phyloP scores from a whole-genome alignment of 1,140 invertebrate genomes.

The Tribolium castaneum region DNA sequence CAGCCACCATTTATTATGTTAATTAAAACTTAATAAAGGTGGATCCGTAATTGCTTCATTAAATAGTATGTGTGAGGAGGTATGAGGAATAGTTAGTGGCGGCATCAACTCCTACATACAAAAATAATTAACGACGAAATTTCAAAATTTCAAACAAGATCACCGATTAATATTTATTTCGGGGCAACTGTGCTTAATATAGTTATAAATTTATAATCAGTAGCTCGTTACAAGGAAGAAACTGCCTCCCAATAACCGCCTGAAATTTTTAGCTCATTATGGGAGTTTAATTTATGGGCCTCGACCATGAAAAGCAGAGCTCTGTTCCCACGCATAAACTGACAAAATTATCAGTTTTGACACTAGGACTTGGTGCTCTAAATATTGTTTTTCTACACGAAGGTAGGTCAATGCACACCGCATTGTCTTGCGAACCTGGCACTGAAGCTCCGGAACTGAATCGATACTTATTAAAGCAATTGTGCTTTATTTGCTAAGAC shows the following conservation, averaged over 20 bases:
- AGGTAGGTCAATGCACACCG: slow-evolving; percentile 10
- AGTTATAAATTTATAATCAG: slow-evolving; percentile 34
- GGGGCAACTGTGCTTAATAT: slow-evolving; percentile 18
- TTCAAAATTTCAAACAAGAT: slow-evolving; percentile 7
- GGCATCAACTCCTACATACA: slow-evolving; percentile 7
- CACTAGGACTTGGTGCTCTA: neutral
- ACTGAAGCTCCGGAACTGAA: slow-evolving; percentile 14
- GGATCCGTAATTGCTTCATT: slow-evolving; percentile 30
- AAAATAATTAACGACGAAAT: slow-evolving; percentile 24
- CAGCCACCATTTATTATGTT: slow-evolving; percentile 17
- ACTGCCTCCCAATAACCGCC: neutral
- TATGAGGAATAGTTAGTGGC: neutral
- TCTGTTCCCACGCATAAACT: slow-evolving; percentile 7
- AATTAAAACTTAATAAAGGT: slow-evolving; percentile 36
- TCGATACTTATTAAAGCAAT: slow-evolving; percentile 32
- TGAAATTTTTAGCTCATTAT: slow-evolving; percentile 17
- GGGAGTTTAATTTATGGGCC: neutral
- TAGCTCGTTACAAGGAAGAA: slow-evolving; percentile 9
- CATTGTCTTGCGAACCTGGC: slow-evolving; percentile 26
- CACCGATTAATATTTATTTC: slow-evolving; percentile 26
- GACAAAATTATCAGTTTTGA: slow-evolving; percentile 9
- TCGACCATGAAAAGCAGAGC: neutral
- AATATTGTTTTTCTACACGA: slow-evolving; percentile 27
- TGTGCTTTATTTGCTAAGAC: slow-evolving; percentile 28
- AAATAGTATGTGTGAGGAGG: neutral